Evolutionary conservation across 2,888 invertebrate genomes (phyloP).

Genomic region (Netelia melanura): DNA sequence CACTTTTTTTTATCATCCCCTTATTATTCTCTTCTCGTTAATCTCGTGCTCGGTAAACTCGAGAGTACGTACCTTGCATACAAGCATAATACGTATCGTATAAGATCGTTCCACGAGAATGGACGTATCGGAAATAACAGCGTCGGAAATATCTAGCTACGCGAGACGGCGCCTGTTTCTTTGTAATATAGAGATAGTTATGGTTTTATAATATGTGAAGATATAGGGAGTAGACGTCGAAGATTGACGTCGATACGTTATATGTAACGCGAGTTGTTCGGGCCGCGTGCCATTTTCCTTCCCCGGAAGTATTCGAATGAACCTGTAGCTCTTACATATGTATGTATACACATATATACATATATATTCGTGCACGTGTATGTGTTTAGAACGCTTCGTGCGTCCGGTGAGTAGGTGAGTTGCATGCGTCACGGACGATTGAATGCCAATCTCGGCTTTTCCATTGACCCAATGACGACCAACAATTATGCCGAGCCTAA

Average conservation of each 20-base stretch:
- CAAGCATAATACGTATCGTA: slow-evolving; percentile 4
- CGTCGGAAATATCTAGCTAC: neutral
- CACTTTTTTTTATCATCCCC: no score
- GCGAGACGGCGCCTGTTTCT: neutral
- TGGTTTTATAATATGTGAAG: neutral
- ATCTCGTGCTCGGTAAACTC: neutral
- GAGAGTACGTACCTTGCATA: neutral
- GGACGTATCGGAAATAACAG: slow-evolving; percentile 12
- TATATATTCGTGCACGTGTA: neutral
- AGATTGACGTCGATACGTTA: slow-evolving; percentile 23
- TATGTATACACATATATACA: neutral
- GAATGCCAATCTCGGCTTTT: slow-evolving; percentile 33
- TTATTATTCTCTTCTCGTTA: neutral
- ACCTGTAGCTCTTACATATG: neutral
- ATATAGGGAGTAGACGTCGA: neutral
- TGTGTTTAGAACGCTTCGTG: neutral
- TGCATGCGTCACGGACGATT: slow-evolving; percentile 43
- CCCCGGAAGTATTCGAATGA: slow-evolving; percentile 37
- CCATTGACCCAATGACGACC: slow-evolving; percentile 54
- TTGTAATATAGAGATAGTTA: neutral
- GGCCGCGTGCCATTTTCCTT: slow-evolving; percentile 8
- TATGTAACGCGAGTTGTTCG: slow-evolving; percentile 8
- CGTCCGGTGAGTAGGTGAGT: slow-evolving; percentile 29
- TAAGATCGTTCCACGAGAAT: slow-evolving; percentile 42
- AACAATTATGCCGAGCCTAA: slow-evolving; percentile 48